Base-by-base conservation (phyloP, 1,140 invertebrate genomes). In the Fopius arisanus region DNA sequence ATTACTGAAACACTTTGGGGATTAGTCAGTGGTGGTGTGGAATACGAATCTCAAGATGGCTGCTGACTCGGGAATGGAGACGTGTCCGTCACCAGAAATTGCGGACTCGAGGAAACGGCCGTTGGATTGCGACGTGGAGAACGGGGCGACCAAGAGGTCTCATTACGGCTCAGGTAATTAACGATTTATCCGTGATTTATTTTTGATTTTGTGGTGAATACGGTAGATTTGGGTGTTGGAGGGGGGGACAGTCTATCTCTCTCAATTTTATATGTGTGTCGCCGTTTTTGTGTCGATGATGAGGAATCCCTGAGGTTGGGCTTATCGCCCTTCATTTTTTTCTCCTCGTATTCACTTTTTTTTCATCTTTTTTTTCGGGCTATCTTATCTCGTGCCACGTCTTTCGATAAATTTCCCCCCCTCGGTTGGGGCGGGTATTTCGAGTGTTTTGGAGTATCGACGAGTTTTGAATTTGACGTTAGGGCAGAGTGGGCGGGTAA, bases 71-170 rank as follows among this genome's bases (percentile, higher is more conserved):
- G 92, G 92, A 90, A 93, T 93, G 92, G 92, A 93, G 90, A 93
- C 92, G 89, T 93, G 92, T 90, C 91, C 93, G 83, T 93, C 93
- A 89, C 92, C 93, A 88, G 93, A 93, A 89, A 93, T 93, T 85
- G 90, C 92, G 84, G 93, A 94, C 89, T 94, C 93, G 83, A 92
- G 95, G 89, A 96, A 96, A 91, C 91, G 95, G 86, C 95, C 95
- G 74, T 90, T 95, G 81, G 94, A 96, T 89, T 92, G 92, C 79
- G 94, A 96, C 88, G 91, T 91, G 79, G 94, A 96, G 87, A 95
- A 95, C 90, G 94, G 94, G 79, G 92, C 94, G 80, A 94, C 94
- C 77, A 96, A 96, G 89, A 92, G 94, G 87, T 96, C 95, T 75
- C 94, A 96, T 89, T 95, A 95, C 88, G 95, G 93, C 84, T 92